Percentiles rank a stretch among this genome's conserved stretches.
These are phyloP conservation scores for Lepidurus arcticus DNA, from an alignment of 1,140 invertebrate species.

Conservation along the genomic window DNA sequence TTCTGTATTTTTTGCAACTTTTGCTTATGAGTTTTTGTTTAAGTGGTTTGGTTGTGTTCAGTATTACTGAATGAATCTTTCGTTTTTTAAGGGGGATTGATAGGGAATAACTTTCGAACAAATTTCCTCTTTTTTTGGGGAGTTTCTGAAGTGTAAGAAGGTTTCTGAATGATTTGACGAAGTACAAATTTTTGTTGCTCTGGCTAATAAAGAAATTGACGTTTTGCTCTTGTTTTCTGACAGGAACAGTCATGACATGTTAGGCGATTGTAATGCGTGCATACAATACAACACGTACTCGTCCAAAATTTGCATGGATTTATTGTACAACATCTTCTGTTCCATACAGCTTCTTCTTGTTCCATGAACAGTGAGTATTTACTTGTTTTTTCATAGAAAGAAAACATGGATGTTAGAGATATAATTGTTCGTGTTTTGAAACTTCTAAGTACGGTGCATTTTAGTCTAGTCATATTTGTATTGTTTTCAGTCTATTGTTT, in stretches of 20 bases:
- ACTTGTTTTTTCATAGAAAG: no score
- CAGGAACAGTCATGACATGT: not conserved
- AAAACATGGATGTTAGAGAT: no score
- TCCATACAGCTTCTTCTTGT: no score
- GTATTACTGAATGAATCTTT: conserved; percentile 4
- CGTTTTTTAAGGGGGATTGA: not conserved
- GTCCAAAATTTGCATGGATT: no score
- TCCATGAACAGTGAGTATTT: no score
- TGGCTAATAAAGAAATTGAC: not conserved
- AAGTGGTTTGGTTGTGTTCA: not conserved
- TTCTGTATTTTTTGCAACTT: not conserved
- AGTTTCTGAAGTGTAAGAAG: not conserved
- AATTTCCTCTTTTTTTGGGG: not conserved
- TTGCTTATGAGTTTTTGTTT: not conserved
- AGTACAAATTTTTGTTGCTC: conserved; percentile 12
- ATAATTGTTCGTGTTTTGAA: no score
- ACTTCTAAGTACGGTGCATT: no score
- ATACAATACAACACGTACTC: not conserved
- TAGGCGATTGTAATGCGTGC: not conserved
- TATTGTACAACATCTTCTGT: no score
- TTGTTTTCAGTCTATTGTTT: no score
- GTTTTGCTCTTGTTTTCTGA: not conserved
- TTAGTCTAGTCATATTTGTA: no score
- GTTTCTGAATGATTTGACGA: not conserved
- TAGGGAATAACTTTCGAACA: not conserved